Base-by-base conservation (phyloP, 2,113 vertebrate genomes). In the Cynocephalus volans region DNA sequence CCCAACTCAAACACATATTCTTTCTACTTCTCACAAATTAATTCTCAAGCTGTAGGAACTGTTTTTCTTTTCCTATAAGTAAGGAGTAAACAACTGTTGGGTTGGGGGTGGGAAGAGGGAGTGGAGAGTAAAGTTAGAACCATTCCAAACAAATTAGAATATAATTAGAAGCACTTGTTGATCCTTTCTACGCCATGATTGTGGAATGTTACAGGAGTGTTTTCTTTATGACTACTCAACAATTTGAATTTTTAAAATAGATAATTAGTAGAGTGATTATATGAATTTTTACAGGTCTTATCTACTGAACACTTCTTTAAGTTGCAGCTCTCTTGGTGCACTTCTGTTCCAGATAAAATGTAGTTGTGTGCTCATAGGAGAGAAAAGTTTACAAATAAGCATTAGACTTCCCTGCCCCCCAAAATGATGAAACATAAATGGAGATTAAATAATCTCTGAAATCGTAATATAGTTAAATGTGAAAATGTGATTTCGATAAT, bases 151-250 rank as follows among this genome's bases (percentile, higher is more conserved):
- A 5, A 96, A 65, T 41, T 91, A 19, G 6, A 90, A 90, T 93
- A 58, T 73, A 93, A 90, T 54, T 90, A 14, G 65, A 95, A 96
- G 69, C 45, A 93, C 81, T 90, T 94, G 6, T 95, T 95, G 64
- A 41, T 88, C 52, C 52, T 94, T 94, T 69, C 14, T 0, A 50
- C 36, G 21, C 82, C 19, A 72, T 50, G 60, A 81, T 94, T 98
- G 41, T 83, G 10, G 24, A 48, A 80, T 88, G 45, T 96, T 96
- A 72, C 60, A 90, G 60, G 11, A 88, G 17, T 65, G 19, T 82
- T 96, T 96, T 87, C 70, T 97, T 94, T 96, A 85, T 69, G 54
- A 72, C 86, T 88, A 82, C 8, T 91, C 56, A 92, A 94, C 19
- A 76, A 64, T 77, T 93, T 92, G 33, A 87, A 90, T 87, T 89